Evolutionary conservation across 2,113 vertebrate species (phyloP).

Genomic region (Gyps fulvus): DNA sequence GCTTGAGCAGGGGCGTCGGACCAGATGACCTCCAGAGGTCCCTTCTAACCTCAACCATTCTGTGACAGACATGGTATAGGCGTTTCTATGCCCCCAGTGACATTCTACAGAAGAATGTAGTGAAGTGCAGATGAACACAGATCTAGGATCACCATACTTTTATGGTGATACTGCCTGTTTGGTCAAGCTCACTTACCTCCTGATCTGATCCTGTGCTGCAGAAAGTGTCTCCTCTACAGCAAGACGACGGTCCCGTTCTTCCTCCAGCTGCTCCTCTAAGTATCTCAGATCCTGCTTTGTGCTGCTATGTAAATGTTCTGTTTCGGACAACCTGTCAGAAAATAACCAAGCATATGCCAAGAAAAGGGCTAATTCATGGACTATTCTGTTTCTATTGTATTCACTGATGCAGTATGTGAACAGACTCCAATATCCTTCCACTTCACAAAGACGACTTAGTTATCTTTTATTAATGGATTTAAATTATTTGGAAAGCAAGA

Average conservation of each 20-base stretch:
- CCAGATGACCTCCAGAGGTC: neutral
- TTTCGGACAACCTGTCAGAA: slow-evolving; percentile 79
- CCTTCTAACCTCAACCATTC: neutral
- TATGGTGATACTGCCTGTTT: neutral
- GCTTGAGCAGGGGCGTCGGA: neutral
- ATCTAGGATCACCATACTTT: neutral
- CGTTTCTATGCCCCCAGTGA: neutral
- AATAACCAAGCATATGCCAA: neutral
- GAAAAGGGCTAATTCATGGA: neutral
- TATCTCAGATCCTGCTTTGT: slow-evolving; percentile 66
- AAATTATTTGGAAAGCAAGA: neutral
- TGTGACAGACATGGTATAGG: fast-evolving
- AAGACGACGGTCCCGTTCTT: slow-evolving; percentile 77
- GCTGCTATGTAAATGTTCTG: slow-evolving; percentile 70
- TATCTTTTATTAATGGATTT: neutral
- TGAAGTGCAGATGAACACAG: neutral
- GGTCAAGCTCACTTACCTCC: slow-evolving; percentile 44
- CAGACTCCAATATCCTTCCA: neutral
- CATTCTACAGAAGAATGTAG: neutral
- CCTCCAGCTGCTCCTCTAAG: slow-evolving; percentile 83
- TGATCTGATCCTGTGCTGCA: slow-evolving; percentile 66
- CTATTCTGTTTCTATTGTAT: neutral
- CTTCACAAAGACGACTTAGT: neutral
- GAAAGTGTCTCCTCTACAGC: slow-evolving; percentile 63
- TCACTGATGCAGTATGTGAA: neutral